Evolutionary conservation across 2,888 invertebrate species (phyloP).

Genomic region (Morpho achilles): DNA sequence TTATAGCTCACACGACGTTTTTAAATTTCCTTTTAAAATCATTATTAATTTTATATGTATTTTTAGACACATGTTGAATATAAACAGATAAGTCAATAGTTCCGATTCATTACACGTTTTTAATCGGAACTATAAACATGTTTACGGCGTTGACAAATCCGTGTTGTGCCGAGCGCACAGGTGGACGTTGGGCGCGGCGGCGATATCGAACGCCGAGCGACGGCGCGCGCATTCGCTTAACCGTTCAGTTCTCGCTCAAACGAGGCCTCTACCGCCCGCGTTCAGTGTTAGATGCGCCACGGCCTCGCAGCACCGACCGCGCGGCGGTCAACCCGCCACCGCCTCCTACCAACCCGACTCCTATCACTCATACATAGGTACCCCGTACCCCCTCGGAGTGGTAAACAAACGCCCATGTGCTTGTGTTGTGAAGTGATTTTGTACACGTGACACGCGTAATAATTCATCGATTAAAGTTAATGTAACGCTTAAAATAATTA

Average conservation of each 20-base stretch:
- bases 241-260: constrained; percentile 56
- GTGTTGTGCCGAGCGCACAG: constrained; percentile 75
- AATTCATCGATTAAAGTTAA: constrained; percentile 3
- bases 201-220: constrained; percentile 40
- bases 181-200: constrained; percentile 70
- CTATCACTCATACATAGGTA: constrained; percentile 23
- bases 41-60: too few relatives aligned
- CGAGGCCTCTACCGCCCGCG: constrained; percentile 54
- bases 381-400: constrained; percentile 33
- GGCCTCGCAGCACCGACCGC: constrained; percentile 45
- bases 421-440: constrained; percentile 40
- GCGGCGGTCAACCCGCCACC: constrained; percentile 50
- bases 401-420: constrained; percentile 48
- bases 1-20: too few relatives aligned
- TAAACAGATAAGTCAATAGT: neutral
- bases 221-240: constrained; percentile 48
- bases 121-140: constrained; percentile 28
- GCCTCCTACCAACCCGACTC: constrained; percentile 29
- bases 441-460: constrained; percentile 13
- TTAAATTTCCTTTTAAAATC: too few relatives aligned
- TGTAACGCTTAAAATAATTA: neutral
- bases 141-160: constrained; percentile 41
- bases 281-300: constrained; percentile 46
- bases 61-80: neutral
- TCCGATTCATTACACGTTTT: constrained; percentile 14